Percentiles rank a stretch among this genome's conserved stretches.
Evolutionary conservation across 2,113 vertebrate genomes (phyloP).

Genomic region (Ariopsis seemanni): DNA sequence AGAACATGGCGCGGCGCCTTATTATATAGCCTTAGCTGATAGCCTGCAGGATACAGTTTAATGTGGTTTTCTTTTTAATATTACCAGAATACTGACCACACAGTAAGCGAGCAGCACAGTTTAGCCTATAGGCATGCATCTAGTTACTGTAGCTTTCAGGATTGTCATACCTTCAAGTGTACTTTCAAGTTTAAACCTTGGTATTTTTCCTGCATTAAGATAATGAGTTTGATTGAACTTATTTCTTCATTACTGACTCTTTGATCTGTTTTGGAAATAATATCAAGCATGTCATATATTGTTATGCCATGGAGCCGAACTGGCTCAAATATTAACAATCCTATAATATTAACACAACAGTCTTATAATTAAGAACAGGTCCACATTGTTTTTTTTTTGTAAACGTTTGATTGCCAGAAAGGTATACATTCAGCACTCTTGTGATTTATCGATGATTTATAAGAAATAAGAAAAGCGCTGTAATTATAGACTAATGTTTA

Average conservation of each 20-base stretch:
- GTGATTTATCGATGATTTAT: neutral
- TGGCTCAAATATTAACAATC: neutral
- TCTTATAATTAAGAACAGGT: neutral
- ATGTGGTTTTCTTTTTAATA: slow-evolving; percentile 19
- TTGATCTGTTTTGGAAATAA: slow-evolving; percentile 13
- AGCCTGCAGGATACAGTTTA: slow-evolving; percentile 21
- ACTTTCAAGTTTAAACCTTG: neutral
- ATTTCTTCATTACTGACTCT: neutral
- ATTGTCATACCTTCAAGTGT: neutral
- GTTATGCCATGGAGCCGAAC: neutral
- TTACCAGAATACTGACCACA: slow-evolving; percentile 3
- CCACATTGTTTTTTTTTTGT: too few relatives aligned
- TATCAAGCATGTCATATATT: neutral
- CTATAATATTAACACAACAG: neutral
- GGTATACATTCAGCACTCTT: neutral
- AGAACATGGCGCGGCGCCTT: neutral
- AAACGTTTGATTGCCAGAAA: neutral
- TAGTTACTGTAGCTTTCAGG: neutral
- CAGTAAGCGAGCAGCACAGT: neutral
- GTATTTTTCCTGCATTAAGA: neutral
- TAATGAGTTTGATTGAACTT: neutral
- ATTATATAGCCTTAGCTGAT: slow-evolving; percentile 12
- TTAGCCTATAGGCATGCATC: neutral
- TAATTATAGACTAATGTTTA: neutral
- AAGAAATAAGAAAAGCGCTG: neutral